These are phyloP conservation scores for Yponomeuta sedellus DNA, from an alignment of 2,888 invertebrate species.

Conservation along the genomic window DNA sequence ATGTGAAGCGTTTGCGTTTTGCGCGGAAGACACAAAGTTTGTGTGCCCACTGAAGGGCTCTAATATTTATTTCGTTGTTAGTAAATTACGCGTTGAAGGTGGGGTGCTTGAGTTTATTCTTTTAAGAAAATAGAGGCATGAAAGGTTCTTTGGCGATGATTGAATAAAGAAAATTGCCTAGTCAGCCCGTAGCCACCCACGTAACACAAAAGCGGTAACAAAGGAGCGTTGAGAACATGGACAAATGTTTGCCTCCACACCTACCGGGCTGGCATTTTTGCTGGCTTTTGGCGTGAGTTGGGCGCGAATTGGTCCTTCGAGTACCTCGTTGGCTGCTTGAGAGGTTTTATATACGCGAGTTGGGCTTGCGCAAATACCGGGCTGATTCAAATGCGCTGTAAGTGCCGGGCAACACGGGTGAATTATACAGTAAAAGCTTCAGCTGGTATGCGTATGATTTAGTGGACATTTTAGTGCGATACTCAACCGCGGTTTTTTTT, in stretches of 20 bases:
- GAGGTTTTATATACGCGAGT: background rate
- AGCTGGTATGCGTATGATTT: background rate
- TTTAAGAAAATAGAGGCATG: constrained; percentile 19
- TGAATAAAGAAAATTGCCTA: constrained; percentile 42
- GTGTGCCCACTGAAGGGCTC: constrained; percentile 4
- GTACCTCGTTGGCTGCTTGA: background rate
- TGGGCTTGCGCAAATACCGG: background rate
- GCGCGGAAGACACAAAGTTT: constrained; percentile 12
- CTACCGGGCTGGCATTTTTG: constrained; percentile 21
- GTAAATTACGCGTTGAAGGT: constrained; percentile 14
- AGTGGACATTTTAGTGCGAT: too few species aligned
- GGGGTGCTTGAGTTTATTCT: constrained; percentile 13
- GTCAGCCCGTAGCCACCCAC: constrained; percentile 27
- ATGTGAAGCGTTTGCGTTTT: background rate
- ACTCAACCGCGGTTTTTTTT: too few species aligned
- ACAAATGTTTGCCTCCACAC: constrained; percentile 32
- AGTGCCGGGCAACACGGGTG: background rate
- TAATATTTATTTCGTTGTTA: constrained; percentile 16
- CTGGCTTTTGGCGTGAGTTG: constrained; percentile 19
- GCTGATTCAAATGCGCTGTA: background rate
- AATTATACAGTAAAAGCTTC: background rate
- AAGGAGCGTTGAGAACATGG: constrained; percentile 29
- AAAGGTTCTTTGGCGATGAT: constrained; percentile 30
- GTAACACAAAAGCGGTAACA: constrained; percentile 27
- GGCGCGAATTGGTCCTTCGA: constrained; percentile 18